Percentiles rank a stretch among this genome's conserved stretches.
These are phyloP conservation scores for Phengaris alcon DNA, from an alignment of 2,888 invertebrate species.

Conservation along the genomic window DNA sequence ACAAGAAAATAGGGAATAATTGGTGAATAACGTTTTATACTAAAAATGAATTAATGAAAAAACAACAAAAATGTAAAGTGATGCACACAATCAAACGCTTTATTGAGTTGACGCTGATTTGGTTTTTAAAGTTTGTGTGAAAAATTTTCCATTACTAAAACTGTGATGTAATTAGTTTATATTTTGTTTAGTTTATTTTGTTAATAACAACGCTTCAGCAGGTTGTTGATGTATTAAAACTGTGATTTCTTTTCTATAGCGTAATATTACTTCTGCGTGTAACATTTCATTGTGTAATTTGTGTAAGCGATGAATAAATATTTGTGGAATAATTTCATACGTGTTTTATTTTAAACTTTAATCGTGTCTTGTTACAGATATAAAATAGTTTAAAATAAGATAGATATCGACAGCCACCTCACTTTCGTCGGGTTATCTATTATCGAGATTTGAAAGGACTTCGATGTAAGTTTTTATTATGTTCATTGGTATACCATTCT, in stretches of 20 bases:
- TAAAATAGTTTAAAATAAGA: background rate
- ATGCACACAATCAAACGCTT: constrained; percentile 55
- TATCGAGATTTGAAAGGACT: background rate
- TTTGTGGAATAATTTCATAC: constrained; percentile 61
- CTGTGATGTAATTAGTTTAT: constrained; percentile 62
- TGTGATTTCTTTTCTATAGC: constrained; percentile 71
- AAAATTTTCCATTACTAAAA: constrained; percentile 60
- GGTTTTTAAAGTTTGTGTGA: constrained; percentile 54
- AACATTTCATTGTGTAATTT: constrained; percentile 64
- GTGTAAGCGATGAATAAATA: constrained; percentile 69
- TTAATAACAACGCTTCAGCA: constrained; percentile 41
- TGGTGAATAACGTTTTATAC: constrained; percentile 46
- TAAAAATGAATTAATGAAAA: constrained; percentile 43
- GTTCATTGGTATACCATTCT: background rate
- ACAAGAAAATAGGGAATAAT: constrained; percentile 50
- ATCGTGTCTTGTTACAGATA: background rate
- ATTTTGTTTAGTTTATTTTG: constrained; percentile 44
- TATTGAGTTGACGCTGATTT: constrained; percentile 47
- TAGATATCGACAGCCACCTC: background rate
- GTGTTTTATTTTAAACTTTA: constrained; percentile 40
- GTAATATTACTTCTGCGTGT: constrained; percentile 58
- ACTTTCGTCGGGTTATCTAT: background rate
- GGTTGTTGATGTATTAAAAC: constrained; percentile 63
- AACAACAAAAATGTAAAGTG: constrained; percentile 44
- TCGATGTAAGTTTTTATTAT: background rate